These are phyloP conservation scores for Porites lobata DNA, from an alignment of 92 coral and sea anemone species.

Conservation along the genomic window DNA sequence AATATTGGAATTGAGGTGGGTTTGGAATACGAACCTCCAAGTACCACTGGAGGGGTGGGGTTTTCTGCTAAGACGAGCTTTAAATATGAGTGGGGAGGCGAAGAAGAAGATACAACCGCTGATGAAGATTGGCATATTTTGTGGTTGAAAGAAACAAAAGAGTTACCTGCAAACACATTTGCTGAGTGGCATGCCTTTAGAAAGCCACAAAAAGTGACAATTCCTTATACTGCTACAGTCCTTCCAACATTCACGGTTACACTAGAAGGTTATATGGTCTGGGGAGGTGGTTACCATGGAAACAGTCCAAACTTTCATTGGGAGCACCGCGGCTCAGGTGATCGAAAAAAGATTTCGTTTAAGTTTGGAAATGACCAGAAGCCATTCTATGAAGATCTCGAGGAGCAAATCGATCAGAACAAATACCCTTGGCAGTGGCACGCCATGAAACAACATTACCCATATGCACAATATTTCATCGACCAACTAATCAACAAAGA, in stretches of 20 bases:
- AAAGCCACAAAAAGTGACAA: constrained; percentile 45
- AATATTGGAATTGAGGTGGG: constrained; percentile 38
- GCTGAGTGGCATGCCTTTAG: constrained; percentile 44
- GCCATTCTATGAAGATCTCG: constrained; percentile 60
- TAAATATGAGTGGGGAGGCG: constrained; percentile 37
- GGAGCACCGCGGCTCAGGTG: constrained; percentile 48
- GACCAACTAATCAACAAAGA: constrained; percentile 28
- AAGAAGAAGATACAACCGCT: constrained; percentile 19
- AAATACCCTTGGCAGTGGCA: constrained; percentile 68
- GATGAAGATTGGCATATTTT: constrained; percentile 55
- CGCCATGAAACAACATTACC: constrained; percentile 38
- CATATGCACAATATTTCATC: constrained; percentile 32
- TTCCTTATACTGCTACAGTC: constrained; percentile 55
- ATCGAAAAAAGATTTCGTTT: not conserved
- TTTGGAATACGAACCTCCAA: constrained; percentile 24
- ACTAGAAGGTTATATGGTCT: constrained; percentile 54
- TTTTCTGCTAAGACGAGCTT: constrained; percentile 27
- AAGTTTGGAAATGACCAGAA: constrained; percentile 47
- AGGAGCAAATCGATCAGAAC: constrained; percentile 55
- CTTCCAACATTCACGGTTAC: constrained; percentile 43
- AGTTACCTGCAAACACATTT: constrained; percentile 1
- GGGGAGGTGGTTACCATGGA: constrained; percentile 65
- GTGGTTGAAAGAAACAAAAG: constrained; percentile 1
- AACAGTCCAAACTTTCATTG: constrained; percentile 35
- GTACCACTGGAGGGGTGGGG: constrained; percentile 35